Evolutionary conservation across 2,888 invertebrate species (phyloP).

Genomic region (Melanophora roralis): DNA sequence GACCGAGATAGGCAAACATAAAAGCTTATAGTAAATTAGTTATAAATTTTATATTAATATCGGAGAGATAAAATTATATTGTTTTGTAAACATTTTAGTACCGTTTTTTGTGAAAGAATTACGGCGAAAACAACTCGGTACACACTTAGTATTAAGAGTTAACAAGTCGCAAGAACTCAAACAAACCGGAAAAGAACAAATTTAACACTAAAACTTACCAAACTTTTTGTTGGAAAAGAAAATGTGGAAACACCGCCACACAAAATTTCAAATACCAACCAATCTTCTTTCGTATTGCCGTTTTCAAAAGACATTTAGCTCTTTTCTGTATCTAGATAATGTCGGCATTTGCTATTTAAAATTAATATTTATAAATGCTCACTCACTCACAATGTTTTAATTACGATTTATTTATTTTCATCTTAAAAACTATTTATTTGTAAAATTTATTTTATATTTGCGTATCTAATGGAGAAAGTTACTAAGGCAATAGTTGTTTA

Average conservation of each 20-base stretch:
- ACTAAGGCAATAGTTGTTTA: constrained; percentile 65
- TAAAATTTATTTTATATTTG: neutral
- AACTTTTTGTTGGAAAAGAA: neutral
- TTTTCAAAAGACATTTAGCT: constrained; percentile 30
- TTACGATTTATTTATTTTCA: neutral
- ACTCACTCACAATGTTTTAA: no score
- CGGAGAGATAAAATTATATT: no score
- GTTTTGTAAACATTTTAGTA: no score
- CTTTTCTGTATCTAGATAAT: neutral
- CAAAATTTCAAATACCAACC: constrained; percentile 85
- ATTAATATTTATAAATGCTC: neutral
- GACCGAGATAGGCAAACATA: neutral
- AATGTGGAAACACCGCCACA: constrained; percentile 72
- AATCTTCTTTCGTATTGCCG: constrained; percentile 82
- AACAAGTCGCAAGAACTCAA: no score
- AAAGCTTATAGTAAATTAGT: no score
- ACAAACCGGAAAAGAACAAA: no score
- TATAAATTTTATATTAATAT: no score
- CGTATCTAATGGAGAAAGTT: constrained; percentile 64
- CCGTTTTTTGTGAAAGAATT: no score
- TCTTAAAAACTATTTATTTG: neutral
- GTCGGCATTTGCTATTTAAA: neutral
- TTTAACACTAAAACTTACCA: constrained; percentile 14
- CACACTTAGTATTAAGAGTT: no score
- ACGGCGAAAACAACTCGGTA: no score